Evolutionary conservation across 1,140 invertebrate species (phyloP), one percentile per base, ranked within the genome.

Genomic region (Spodoptera litura): DNA sequence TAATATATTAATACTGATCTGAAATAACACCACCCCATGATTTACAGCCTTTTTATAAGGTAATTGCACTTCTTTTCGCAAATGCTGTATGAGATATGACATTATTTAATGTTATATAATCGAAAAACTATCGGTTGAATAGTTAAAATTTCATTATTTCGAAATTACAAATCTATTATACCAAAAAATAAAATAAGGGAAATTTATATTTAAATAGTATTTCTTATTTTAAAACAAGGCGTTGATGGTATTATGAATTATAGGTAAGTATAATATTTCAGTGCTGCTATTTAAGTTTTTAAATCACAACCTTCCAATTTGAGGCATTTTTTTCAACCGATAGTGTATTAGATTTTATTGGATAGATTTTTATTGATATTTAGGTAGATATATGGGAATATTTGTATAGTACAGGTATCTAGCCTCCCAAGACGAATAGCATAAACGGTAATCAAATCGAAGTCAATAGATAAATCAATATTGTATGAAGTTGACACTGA

Each of bases 1-100:
- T 55, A 74, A 72, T 59, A 55, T 82, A 35, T 82, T 75, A 75
- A 75, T 75, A 75, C 73, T 75, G 73, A 31, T 75, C 71, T 38
- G 71, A 74, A 49, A 55, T 31, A 74, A 62, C 56, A 35, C 73
- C 73, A 27, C 59, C 49, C 38, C 38, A 31, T 13, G 31, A 64
- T 62, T 58, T 59, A 25, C 51, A 71, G 52, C 27, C 52, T 55
- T 52, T 20, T 68, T 11, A 11, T 35, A 38, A 35, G 15, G 13
- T 52, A 68, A 56, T 73, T 38, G 31, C 70, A 73, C 56, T 59
- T 73, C 58, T 10, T 31, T 73, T 25, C 38, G 52, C 53, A 58
- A 35, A 56, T 72, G 70, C 70, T 55, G 13, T 58, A 72, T 12
- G 38, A 12, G 25, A 38, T 56, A 71, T 55, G n/a, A 15, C 20